Base-by-base conservation (phyloP, 2,797 vertebrate genomes). In the Tadarida brasiliensis region DNA sequence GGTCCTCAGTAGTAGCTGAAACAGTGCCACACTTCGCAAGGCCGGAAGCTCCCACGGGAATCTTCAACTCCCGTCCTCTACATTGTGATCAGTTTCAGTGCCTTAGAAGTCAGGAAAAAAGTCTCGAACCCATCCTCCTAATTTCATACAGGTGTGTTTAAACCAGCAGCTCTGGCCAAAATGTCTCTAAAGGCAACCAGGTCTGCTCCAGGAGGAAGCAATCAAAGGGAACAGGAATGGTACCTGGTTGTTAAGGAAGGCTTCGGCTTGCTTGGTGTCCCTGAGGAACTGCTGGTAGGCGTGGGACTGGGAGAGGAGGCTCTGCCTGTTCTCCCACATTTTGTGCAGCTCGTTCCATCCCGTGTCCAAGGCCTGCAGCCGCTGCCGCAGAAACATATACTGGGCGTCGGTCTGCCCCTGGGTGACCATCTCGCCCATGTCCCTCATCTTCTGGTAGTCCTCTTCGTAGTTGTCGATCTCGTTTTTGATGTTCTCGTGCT, bases 261-360 rank as follows among this genome's bases (percentile, higher is more conserved):
- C 99, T 97, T 99, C 99, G 0, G 99, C 99, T 96, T 98, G 99
- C 98, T 99, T 99, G 94, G 99, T 99, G 96, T 99, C 99, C 98
- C 99, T 98, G 22, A 99, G 99, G 98, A 99, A 99, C 56, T 99
- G 98, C 98, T 99, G 99, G 98, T 99, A 99, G 12, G 99, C 99
- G n/a, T 99, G 99, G 0, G 99, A 99, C 98, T 99, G 99, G 0
- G 99, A 99, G 95, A 99, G 99, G 71, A 99, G 99, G 97, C 98
- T 99, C 97, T 99, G 99, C 12, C 99, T 99, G 98, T 99, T 99
- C 98, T 99, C 99, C 99, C 99, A 99, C 99, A 99, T 99, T 98
- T 99, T 99, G 98, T 99, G 99, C 44, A 99, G 99, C 98, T 99
- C 99, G 1, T 99, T 99, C 99, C 99, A 99, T 92, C 99, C 99